A percentile compares a stretch with the other conserved stretches of the same genome.
Evolutionary conservation across 2,113 vertebrate species (phyloP).

Genomic region (Loxodonta africana): DNA sequence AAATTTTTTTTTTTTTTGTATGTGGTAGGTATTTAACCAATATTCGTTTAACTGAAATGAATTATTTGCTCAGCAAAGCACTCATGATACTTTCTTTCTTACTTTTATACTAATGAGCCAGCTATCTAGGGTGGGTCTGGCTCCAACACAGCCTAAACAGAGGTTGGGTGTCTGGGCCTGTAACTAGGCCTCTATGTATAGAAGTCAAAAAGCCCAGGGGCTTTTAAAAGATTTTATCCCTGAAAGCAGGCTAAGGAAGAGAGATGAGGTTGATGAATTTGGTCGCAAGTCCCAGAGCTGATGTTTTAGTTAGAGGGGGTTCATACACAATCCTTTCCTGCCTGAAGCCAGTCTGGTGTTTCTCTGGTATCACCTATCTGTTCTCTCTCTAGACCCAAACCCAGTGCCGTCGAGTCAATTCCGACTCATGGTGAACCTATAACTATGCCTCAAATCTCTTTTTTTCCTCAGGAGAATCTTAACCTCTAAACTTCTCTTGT

Average conservation of each 20-base stretch:
- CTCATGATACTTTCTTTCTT: neutral
- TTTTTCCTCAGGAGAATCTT: conserved; percentile 4
- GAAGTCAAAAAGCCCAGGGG: neutral
- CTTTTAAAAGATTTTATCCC: neutral
- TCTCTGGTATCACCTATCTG: neutral
- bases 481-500: conserved; percentile 14
- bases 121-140: neutral
- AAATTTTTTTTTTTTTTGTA: neutral
- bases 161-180: neutral
- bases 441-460: neutral
- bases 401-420: too few species aligned
- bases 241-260: neutral
- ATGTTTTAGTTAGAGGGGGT: neutral
- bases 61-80: conserved; percentile 6
- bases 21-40: neutral
- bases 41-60: neutral
- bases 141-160: neutral
- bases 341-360: neutral
- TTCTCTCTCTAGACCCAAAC: neutral
- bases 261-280: neutral
- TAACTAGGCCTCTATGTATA: neutral
- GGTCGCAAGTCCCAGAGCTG: neutral
- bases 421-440: too few species aligned
- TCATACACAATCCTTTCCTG: neutral
- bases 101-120: neutral